Conservation (phyloP, 2,113 vertebrate genomes). For the Notarius lentiginosus region DNA sequence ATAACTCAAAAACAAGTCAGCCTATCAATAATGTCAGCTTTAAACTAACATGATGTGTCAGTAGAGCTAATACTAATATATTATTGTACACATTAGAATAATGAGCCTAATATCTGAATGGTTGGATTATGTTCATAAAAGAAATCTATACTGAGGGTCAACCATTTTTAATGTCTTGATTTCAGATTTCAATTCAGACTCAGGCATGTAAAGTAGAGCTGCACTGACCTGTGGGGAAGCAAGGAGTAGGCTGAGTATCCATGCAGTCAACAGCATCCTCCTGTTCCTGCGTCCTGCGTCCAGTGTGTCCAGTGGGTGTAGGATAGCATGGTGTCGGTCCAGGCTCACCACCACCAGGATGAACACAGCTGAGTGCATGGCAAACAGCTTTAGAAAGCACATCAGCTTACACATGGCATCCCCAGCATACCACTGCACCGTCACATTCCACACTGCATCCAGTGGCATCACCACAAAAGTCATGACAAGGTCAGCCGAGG, state of each 20-base stretch:
- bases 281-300: slow-evolving; percentile 67
- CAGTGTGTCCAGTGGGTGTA: slow-evolving; percentile 71
- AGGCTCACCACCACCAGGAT: slow-evolving; percentile 75
- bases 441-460: slow-evolving; percentile 75
- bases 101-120: not conserved
- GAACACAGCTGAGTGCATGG: slow-evolving; percentile 74
- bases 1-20: not conserved
- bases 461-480: slow-evolving; percentile 78
- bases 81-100: not conserved
- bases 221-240: slow-evolving; percentile 71
- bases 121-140: not conserved
- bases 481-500: slow-evolving; percentile 75
- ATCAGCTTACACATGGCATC: slow-evolving; percentile 70
- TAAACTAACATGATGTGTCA: not conserved
- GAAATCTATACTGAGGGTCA: not conserved
- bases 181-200: not conserved
- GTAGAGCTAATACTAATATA: not conserved
- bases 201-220: not conserved
- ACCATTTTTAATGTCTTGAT: not conserved
- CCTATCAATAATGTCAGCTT: not conserved
- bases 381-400: slow-evolving; percentile 77
- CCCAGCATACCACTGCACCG: slow-evolving; percentile 76
- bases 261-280: slow-evolving; percentile 70
- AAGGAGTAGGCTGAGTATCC: slow-evolving; percentile 71
- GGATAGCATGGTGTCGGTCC: slow-evolving; percentile 74